These are phyloP conservation scores for Chrysolina haemoptera DNA, from an alignment of 2,888 invertebrate genomes.

Conservation along the genomic window DNA sequence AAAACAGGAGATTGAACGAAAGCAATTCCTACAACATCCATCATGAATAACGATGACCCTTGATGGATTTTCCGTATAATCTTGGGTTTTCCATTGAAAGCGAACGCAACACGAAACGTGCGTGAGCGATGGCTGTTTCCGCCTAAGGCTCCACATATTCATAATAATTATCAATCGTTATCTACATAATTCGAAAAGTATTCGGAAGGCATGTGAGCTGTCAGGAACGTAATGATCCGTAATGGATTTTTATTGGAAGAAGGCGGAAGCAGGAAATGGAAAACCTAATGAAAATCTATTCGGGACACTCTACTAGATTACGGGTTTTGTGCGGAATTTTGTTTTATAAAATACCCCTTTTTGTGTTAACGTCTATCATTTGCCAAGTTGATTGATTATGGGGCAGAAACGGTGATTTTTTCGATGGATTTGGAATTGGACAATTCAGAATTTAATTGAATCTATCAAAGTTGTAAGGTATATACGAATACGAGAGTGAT, in stretches of 20 bases:
- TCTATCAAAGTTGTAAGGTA: background rate
- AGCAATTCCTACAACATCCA: too few species aligned
- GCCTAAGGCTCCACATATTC: constrained; percentile 2
- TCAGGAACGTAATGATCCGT: constrained; percentile 16
- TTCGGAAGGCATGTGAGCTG: constrained; percentile 24
- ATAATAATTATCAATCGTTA: constrained; percentile 27
- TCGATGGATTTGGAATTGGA: background rate
- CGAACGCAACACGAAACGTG: background rate
- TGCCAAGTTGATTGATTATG: constrained; percentile 1
- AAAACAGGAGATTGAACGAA: too few species aligned
- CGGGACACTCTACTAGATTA: constrained; percentile 24
- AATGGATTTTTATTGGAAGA: constrained; percentile 32
- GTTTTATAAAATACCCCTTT: background rate
- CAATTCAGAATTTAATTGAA: background rate
- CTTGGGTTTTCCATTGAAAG: background rate
- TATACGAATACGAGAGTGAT: too few species aligned
- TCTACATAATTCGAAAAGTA: constrained; percentile 33
- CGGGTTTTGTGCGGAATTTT: constrained; percentile 4
- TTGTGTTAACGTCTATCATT: constrained; percentile 7
- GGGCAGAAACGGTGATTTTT: background rate
- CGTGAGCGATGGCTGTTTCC: constrained; percentile 10
- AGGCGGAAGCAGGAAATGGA: constrained; percentile 29
- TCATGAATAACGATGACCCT: background rate
- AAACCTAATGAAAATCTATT: constrained; percentile 32
- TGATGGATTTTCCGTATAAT: background rate